Conservation (phyloP, 2,797 vertebrate genomes). For the Myotis findleyi region DNA sequence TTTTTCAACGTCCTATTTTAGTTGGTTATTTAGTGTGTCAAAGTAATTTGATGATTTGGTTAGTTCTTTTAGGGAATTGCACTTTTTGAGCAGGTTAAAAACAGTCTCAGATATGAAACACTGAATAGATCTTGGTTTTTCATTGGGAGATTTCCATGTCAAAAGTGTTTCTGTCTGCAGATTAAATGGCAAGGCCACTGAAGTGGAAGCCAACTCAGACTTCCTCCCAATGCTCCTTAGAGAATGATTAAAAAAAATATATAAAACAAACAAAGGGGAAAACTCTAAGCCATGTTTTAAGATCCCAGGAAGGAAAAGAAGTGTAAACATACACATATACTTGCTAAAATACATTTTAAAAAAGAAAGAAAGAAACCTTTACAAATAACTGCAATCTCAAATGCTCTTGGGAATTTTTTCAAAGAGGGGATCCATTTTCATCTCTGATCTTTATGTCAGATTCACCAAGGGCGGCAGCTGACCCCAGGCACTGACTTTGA, state of each 20-base stretch:
- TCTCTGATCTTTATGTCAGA: constrained; percentile 77
- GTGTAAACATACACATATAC: fast-evolving
- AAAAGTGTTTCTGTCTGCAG: neutral
- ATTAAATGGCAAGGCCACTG: neutral
- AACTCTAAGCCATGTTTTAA: neutral
- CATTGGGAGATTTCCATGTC: constrained; percentile 1
- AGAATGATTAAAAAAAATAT: neutral
- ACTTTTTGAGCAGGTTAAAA: neutral
- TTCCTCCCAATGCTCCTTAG: neutral
- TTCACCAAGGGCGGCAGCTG: constrained; percentile 68
- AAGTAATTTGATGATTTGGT: neutral
- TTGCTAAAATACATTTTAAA: constrained; percentile 68
- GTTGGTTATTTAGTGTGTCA: constrained; percentile 12
- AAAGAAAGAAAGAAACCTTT: neutral
- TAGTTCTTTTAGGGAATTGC: neutral
- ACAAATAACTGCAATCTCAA: constrained; percentile 71
- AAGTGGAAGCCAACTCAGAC: neutral
- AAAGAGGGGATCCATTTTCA: constrained; percentile 73
- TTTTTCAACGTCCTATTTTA: neutral
- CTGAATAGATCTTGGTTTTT: constrained; percentile 59
- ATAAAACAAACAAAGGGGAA: constrained; percentile 29
- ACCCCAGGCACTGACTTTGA: constrained; percentile 68
- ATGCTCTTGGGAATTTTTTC: constrained; percentile 64
- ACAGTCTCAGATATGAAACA: neutral
- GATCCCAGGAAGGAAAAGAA: constrained; percentile 4